Percentiles rank a stretch among this genome's conserved stretches.
These are phyloP conservation scores for Zoanthus sociatus DNA, from an alignment of 92 coral and sea anemone species.

Conservation along the genomic window DNA sequence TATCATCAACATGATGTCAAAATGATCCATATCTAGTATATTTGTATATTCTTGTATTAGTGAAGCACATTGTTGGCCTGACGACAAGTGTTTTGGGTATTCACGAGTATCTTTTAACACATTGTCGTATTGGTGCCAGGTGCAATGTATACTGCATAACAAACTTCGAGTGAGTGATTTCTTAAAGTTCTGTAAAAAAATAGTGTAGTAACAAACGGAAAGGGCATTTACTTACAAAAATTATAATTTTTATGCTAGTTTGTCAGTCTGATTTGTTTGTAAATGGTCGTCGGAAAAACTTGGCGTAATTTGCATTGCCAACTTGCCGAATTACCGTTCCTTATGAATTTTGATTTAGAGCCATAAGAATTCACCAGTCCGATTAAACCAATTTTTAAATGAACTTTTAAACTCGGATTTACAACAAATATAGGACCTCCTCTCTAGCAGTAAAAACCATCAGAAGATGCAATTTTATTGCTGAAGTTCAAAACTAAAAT, in stretches of 20 bases:
- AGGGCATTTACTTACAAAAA: neutral
- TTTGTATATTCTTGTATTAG: neutral
- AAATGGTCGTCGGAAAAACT: neutral
- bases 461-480: too few species aligned
- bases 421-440: too few species aligned
- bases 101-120: constrained; percentile 18
- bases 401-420: too few species aligned
- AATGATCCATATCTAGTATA: neutral
- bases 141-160: neutral
- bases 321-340: neutral
- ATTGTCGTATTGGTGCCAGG: constrained; percentile 24
- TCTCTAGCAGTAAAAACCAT: too few species aligned
- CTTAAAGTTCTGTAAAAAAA: neutral
- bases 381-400: too few species aligned
- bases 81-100: constrained; percentile 7
- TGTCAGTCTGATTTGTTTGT: neutral
- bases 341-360: neutral
- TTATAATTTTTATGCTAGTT: neutral
- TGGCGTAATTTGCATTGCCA: neutral
- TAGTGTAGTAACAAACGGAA: neutral
- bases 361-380: too few species aligned
- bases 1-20: too few species aligned
- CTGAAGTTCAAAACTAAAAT: too few species aligned
- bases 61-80: constrained; percentile 19
- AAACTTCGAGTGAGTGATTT: too few species aligned